A percentile compares a stretch with the other conserved stretches of the same genome.
These are phyloP conservation scores for Amniataba percoides DNA, from an alignment of 2,797 vertebrate species.

Conservation along the genomic window DNA sequence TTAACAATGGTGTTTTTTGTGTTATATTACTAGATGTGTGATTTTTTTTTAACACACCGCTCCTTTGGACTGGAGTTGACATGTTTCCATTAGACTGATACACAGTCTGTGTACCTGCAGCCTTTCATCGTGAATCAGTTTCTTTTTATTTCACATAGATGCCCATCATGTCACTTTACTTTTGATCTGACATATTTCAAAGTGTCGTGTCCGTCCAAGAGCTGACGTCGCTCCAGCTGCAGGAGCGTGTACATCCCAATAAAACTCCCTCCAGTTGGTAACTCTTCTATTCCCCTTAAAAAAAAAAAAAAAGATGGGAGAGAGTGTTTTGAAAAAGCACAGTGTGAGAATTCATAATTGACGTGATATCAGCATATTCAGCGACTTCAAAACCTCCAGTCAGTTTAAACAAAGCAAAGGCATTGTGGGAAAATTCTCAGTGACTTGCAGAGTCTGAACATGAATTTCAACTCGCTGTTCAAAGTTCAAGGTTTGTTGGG, in stretches of 20 bases:
- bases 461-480: conserved; percentile 29
- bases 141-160: background rate
- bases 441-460: background rate
- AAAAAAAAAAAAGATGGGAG: background rate
- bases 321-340: background rate
- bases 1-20: no score
- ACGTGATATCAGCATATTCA: background rate
- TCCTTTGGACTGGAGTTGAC: background rate
- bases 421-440: background rate
- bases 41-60: background rate
- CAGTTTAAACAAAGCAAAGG: background rate
- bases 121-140: no score
- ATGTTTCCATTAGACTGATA: background rate
- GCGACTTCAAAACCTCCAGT: background rate
- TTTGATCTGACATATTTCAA: background rate
- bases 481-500: conserved; percentile 45
- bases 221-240: background rate
- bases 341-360: background rate
- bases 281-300: background rate
- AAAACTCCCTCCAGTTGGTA: background rate
- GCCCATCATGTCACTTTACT: background rate
- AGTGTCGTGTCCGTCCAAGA: background rate
- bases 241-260: background rate
- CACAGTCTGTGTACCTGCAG: no score
- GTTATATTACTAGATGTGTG: background rate